A percentile compares a stretch with the other conserved stretches of the same genome.
phyloP scores from a whole-genome alignment of 1,140 invertebrate genomes.

The Melanaphis sacchari region DNA sequence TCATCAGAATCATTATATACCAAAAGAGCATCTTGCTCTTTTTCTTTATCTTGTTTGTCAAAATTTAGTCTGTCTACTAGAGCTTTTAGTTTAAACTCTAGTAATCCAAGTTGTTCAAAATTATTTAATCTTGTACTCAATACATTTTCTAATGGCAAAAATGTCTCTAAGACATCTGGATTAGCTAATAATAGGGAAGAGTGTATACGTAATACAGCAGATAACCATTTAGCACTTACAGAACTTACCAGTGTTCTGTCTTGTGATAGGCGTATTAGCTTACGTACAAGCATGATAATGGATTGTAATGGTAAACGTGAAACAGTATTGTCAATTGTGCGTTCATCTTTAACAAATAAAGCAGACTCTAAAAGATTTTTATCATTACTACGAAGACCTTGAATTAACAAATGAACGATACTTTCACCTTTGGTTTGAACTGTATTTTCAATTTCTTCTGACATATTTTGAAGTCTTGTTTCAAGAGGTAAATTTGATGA shows the following conservation, averaged over 20 bases:
- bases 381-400: conserved; percentile 52
- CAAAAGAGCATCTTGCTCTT: conserved; percentile 42
- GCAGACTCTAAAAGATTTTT: conserved; percentile 46
- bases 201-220: conserved; percentile 39
- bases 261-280: conserved; percentile 39
- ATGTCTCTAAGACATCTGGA: conserved; percentile 47
- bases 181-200: conserved; percentile 40
- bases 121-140: conserved; percentile 43
- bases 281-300: conserved; percentile 31
- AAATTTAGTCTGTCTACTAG: conserved; percentile 26
- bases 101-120: conserved; percentile 47
- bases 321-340: conserved; percentile 48
- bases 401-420: conserved; percentile 49
- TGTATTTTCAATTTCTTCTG: conserved; percentile 53
- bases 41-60: conserved; percentile 35
- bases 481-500: conserved; percentile 48
- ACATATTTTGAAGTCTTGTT: conserved; percentile 57
- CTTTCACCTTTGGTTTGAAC: conserved; percentile 54
- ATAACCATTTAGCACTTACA: conserved; percentile 42
- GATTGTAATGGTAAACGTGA: conserved; percentile 41
- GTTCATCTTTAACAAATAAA: conserved; percentile 54
- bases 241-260: conserved; percentile 43
- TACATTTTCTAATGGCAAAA: conserved; percentile 46
- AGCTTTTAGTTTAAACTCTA: conserved; percentile 50
- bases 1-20: conserved; percentile 47